Percentiles rank a stretch among this genome's conserved stretches.
phyloP scores from a whole-genome alignment of 2,113 vertebrate genomes.

The Xiphophorus couchianus region DNA sequence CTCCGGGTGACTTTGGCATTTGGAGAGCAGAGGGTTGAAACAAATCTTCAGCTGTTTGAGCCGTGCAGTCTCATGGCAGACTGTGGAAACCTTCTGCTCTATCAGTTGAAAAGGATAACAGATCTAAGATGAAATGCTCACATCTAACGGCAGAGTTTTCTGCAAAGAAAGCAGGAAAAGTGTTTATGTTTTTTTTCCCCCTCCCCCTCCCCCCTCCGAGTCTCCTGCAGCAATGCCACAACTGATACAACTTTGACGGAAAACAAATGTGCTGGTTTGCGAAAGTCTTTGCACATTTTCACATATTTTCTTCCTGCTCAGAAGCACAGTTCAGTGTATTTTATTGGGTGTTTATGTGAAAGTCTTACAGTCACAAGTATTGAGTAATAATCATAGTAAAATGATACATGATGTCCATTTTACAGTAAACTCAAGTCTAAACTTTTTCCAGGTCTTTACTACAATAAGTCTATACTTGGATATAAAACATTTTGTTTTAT shows the following conservation, averaged over 20 bases:
- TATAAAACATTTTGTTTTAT: no score
- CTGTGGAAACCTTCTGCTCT: constrained; percentile 11
- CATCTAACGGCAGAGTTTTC: constrained; percentile 5
- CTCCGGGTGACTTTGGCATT: constrained; percentile 1
- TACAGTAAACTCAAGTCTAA: neutral
- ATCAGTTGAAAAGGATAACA: neutral
- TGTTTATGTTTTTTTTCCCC: neutral
- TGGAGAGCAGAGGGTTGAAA: constrained; percentile 10
- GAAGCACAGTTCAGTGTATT: no score
- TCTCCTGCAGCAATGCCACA: neutral
- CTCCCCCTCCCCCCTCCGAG: no score
- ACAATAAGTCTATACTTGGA: no score
- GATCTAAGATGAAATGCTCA: constrained; percentile 6
- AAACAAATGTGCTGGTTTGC: no score
- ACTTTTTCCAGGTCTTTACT: neutral
- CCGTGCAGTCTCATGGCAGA: neutral
- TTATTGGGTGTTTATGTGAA: no score
- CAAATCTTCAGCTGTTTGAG: constrained; percentile 1
- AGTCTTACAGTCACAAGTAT: neutral
- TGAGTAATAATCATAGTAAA: neutral
- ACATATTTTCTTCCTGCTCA: no score
- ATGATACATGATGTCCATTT: neutral
- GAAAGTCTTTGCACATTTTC: no score
- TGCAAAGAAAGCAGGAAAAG: constrained; percentile 21
- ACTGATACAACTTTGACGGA: neutral